These are phyloP conservation scores for Falco concolor DNA, from an alignment of 2,797 vertebrate genomes.

Conservation along the genomic window DNA sequence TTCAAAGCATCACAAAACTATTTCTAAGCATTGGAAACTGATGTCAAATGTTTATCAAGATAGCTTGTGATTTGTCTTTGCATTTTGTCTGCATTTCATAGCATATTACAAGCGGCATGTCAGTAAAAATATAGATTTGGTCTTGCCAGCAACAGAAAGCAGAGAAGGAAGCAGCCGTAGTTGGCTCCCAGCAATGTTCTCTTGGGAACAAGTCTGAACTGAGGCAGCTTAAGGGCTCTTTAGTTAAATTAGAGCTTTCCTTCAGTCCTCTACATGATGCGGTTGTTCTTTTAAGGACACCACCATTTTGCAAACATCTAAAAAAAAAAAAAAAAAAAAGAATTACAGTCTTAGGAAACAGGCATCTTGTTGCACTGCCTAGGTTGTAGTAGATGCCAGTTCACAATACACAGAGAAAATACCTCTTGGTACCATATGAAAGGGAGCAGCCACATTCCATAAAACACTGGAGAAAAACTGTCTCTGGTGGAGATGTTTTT, in stretches of 20 bases:
- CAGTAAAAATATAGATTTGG: constrained; percentile 55
- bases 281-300: constrained; percentile 38
- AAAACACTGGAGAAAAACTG: neutral
- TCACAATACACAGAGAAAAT: neutral
- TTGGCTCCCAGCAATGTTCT: constrained; percentile 60
- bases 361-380: neutral
- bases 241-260: constrained; percentile 40
- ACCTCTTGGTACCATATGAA: neutral
- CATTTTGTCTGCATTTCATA: constrained; percentile 40
- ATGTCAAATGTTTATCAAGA: constrained; percentile 24
- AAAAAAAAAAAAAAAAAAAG: neutral
- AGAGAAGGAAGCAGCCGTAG: neutral
- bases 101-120: constrained; percentile 38
- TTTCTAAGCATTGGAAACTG: neutral
- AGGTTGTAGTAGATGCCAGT: neutral
- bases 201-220: constrained; percentile 53
- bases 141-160: constrained; percentile 32
- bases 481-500: neutral
- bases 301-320: neutral
- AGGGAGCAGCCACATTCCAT: neutral
- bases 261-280: neutral
- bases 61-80: neutral
- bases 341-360: neutral
- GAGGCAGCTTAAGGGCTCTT: constrained; percentile 45
- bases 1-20: neutral